Evolutionary conservation across 2,113 vertebrate genomes (phyloP).

Genomic region (Tretioscincus oriximinensis): DNA sequence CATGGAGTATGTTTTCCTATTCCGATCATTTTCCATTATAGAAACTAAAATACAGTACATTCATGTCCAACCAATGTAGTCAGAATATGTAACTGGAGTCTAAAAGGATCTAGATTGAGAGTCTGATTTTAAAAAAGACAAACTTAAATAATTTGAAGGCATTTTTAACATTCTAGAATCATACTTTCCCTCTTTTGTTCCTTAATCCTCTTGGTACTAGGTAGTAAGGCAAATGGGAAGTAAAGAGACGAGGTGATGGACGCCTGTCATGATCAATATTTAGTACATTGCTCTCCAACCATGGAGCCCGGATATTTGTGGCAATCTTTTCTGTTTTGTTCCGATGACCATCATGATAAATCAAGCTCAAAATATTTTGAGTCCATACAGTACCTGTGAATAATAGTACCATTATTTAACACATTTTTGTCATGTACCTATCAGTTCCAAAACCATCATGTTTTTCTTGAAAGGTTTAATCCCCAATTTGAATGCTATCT

Average conservation of each 20-base stretch:
- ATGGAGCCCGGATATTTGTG: neutral
- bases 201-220: conserved; percentile 61
- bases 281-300: conserved; percentile 9
- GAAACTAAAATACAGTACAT: no score
- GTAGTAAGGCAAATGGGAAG: conserved; percentile 62
- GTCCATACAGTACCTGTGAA: conserved; percentile 66
- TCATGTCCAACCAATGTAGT: no score
- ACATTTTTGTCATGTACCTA: no score
- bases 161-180: neutral
- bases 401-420: neutral
- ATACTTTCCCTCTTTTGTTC: conserved; percentile 57
- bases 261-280: neutral
- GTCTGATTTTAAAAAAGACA: no score
- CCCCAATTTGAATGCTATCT: no score
- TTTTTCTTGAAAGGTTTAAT: no score
- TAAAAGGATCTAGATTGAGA: no score
- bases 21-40: no score
- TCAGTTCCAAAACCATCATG: no score
- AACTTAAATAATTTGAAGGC: no score
- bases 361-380: conserved; percentile 64
- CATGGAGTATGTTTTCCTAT: no score
- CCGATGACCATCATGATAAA: conserved; percentile 59
- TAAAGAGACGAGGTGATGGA: conserved; percentile 52
- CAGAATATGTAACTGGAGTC: no score
- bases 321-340: conserved; percentile 37